phyloP scores from a whole-genome alignment of 2,113 vertebrate species.

The Leiothrix lutea region DNA sequence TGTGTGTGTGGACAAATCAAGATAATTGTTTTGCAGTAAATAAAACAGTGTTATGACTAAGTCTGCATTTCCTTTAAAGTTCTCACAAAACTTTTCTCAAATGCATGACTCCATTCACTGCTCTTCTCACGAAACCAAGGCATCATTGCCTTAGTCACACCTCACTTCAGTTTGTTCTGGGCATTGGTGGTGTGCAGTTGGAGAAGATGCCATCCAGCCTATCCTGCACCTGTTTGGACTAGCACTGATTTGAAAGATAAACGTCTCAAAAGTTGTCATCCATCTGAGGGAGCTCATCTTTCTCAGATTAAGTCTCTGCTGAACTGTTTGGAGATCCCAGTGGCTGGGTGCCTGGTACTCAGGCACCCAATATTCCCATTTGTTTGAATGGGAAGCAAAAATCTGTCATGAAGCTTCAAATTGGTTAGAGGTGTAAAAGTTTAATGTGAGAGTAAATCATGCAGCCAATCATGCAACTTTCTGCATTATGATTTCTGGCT shows the following conservation, averaged over 20 bases:
- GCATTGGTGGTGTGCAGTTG: background rate
- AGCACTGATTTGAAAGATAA: background rate
- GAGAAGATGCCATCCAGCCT: background rate
- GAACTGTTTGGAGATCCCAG: background rate
- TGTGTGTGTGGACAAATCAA: background rate
- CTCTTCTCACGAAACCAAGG: background rate
- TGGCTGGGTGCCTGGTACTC: background rate
- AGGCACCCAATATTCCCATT: background rate
- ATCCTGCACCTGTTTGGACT: constrained; percentile 6
- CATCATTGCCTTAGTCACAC: background rate
- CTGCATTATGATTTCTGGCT: background rate
- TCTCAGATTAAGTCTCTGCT: background rate
- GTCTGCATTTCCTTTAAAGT: background rate
- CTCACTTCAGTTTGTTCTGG: background rate
- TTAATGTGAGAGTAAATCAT: background rate
- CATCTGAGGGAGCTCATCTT: constrained; percentile 15
- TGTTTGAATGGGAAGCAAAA: background rate
- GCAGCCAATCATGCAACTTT: background rate
- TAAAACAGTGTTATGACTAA: background rate
- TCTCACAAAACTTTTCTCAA: background rate
- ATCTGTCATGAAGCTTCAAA: background rate
- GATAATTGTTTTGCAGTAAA: background rate
- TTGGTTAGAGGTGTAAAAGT: background rate
- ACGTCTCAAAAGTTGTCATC: background rate
- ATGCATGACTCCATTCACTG: background rate